Evolutionary conservation across 2,113 vertebrate genomes (phyloP).

Genomic region (Gadus chalcogrammus): DNA sequence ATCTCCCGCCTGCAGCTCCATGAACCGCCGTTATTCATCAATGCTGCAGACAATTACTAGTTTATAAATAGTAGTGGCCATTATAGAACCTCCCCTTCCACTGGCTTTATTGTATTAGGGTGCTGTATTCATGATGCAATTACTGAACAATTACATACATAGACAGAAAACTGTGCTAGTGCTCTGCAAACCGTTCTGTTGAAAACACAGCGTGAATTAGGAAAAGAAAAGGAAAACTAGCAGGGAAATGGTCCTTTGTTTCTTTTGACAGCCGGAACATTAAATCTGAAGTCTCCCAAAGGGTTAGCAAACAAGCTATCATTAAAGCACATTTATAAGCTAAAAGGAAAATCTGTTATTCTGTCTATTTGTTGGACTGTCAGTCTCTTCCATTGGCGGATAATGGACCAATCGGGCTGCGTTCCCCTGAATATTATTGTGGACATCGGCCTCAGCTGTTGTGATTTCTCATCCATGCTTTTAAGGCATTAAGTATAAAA

Average conservation of each 20-base stretch:
- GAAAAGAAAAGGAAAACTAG: no score
- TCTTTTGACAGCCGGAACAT: constrained; percentile 6
- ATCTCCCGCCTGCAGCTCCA: background rate
- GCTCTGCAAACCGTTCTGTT: background rate
- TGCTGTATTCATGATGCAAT: constrained; percentile 22
- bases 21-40: background rate
- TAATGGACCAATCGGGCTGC: no score
- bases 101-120: constrained; percentile 24
- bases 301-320: background rate
- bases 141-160: constrained; percentile 36
- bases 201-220: no score
- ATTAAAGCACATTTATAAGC: no score
- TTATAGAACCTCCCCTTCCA: background rate
- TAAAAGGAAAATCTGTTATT: background rate
- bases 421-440: no score
- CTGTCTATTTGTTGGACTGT: background rate
- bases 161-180: background rate
- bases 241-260: background rate
- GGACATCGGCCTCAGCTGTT: no score
- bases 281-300: background rate
- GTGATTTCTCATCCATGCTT: no score
- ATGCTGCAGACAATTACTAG: background rate
- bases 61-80: constrained; percentile 26
- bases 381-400: background rate
- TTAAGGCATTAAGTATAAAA: no score